Evolutionary conservation across 2,113 vertebrate species (phyloP), one percentile per base, ranked within the genome.

Genomic region (Brachyistius frenatus): DNA sequence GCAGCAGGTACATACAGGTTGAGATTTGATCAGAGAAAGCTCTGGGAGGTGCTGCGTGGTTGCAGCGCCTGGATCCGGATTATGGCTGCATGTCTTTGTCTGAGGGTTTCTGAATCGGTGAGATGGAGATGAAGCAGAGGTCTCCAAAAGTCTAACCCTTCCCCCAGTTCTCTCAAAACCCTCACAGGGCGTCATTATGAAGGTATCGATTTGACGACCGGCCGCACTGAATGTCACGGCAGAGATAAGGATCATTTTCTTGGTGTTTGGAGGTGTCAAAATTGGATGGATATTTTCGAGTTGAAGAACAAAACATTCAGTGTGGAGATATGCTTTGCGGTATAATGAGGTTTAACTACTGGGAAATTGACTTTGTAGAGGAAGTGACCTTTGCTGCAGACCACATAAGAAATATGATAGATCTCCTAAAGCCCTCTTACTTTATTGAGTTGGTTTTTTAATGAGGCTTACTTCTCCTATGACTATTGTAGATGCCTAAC

Each of bases 121-220:
- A 46, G 56, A 31, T 31, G 58, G 66, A 76, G 83, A 62, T 41
- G 68, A 77, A 65, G 70, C 54, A 78, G 56, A 47, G 36, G 60
- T 74, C 64, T 46, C 76, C 75, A 49, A 37, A 76, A 73, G 58
- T 83, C 37, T 82, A 83, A 85, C 73, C 78, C 73, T 41, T 35
- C 65, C 23, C 56, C 61, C 60, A 74, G 36, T 74, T 83, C 83
- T 52, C 62, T 80, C 66, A 69, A 77, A 83, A 87, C 75, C 78
- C 85, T 86, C 89, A 64, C 73, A 79, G 84, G 86, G 82, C 57
- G 33, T 89, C 83, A 76, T 88, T 88, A 87, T 83, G 80, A 83
- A 71, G 64, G 65, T 87, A 91, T 87, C 72, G 89, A 92, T 91
- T 87, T 58, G 82, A 68, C 5, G 16, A 68, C 58, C 8, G 44